Percentiles rank a stretch among this genome's conserved stretches.
Evolutionary conservation across 2,113 vertebrate genomes (phyloP).

Genomic region (Pomatostomus ruficeps): DNA sequence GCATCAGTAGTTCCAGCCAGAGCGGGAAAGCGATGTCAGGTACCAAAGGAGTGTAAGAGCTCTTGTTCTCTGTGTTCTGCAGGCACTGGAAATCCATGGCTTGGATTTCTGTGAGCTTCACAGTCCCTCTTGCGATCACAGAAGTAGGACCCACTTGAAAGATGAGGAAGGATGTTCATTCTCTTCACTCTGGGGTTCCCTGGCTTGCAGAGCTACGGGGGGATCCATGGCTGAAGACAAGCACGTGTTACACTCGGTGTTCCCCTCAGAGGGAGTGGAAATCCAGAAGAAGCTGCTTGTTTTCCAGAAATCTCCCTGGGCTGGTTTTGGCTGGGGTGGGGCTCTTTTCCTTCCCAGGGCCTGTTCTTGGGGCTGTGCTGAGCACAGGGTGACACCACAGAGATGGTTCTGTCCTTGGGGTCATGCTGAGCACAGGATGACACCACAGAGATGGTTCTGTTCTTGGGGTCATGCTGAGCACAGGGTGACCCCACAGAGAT

Average conservation of each 20-base stretch:
- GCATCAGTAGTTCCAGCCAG: not conserved
- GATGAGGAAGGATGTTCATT: not conserved
- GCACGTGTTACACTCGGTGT: accelerated
- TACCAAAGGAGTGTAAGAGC: not conserved
- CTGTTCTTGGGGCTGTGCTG: not conserved
- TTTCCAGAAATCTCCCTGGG: not conserved
- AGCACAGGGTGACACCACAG: not conserved
- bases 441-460: too few species aligned
- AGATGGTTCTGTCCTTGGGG: too few species aligned
- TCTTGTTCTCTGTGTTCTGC: not conserved
- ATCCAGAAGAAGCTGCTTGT: not conserved
- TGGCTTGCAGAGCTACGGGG: not conserved
- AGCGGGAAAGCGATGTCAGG: not conserved
- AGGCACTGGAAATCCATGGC: not conserved
- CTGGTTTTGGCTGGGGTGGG: not conserved
- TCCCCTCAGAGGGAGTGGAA: not conserved
- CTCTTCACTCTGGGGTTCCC: accelerated
- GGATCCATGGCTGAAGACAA: not conserved
- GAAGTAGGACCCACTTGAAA: not conserved
- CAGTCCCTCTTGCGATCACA: not conserved
- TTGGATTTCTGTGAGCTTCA: not conserved
- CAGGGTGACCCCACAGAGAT: too few species aligned
- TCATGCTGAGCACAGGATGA: too few species aligned
- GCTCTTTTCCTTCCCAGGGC: not conserved
- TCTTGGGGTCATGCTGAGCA: too few species aligned